These are phyloP conservation scores for Ophion ellenae DNA, from an alignment of 2,888 invertebrate genomes.

Conservation along the genomic window DNA sequence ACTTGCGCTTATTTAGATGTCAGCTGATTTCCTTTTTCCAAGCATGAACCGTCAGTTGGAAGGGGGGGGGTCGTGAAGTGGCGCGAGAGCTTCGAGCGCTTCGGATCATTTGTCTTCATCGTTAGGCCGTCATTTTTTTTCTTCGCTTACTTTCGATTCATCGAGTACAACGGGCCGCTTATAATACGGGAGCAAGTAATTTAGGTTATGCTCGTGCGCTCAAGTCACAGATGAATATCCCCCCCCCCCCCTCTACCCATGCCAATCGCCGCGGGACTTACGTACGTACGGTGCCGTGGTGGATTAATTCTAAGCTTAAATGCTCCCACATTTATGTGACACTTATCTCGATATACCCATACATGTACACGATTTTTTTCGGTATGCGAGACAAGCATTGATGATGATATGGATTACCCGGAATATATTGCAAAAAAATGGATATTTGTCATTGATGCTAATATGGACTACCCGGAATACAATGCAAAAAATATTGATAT, in stretches of 20 bases:
- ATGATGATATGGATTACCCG: not conserved
- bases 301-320: not conserved
- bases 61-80: not conserved
- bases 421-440: too few species aligned
- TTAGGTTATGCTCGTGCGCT: conserved; percentile 49
- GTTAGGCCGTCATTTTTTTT: conserved; percentile 72
- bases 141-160: conserved; percentile 71
- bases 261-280: not conserved
- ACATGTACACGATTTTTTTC: not conserved
- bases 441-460: not conserved
- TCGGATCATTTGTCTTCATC: conserved; percentile 77
- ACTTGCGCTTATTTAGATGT: conserved; percentile 43
- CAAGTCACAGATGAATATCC: not conserved
- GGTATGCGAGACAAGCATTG: too few species aligned
- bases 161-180: conserved; percentile 66
- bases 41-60: not conserved
- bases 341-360: not conserved
- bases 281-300: not conserved
- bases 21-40: conserved; percentile 40
- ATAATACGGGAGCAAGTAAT: conserved; percentile 37
- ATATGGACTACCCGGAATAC: not conserved
- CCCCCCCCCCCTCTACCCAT: not conserved
- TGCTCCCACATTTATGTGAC: not conserved
- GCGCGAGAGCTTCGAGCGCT: conserved; percentile 37
- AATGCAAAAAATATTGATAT: too few species aligned